Evolutionary conservation across 2,888 invertebrate species (phyloP), one percentile per base, ranked within the genome.

Genomic region (Leucania comma): DNA sequence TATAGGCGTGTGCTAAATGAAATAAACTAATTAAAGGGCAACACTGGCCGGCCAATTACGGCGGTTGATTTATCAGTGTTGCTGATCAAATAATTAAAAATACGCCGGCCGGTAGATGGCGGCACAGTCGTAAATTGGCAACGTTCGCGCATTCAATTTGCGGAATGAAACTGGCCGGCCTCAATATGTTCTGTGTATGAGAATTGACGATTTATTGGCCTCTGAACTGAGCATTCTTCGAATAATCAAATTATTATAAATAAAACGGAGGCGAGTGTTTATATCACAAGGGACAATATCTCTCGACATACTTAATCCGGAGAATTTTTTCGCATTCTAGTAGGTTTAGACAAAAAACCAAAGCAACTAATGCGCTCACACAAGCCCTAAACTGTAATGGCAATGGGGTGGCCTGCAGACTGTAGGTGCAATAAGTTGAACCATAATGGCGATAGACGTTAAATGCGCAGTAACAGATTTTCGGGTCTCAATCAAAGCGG

Each of bases 1-100:
- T 87, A 75, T 68, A 90, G 89, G 91, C 89, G 91, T 90, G 86
- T 83, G 85, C 88, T 71, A 90, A 92, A 89, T 89, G 87, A 92
- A 92, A 92, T 92, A 93, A 93, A 94, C 88, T 91, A 92, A 94
- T 94, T 93, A 91, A 89, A 90, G 83, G 88, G 89, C 87, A 88
- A 86, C 91, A 89, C 88, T 83, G 90, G 88, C 84, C 88, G 81
- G 83, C 92, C 93, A 94, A 94, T 94, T 94, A 92, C 89, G 82
- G 79, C 81, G 74, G 87, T 86, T 91, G 92, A 95, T 94, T 94
- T 95, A 96, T 95, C 95, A 92, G 92, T 88, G 89, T 83, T 89
- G 89, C 87, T 92, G 94, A 95, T 95, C 94, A 95, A 95, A 95
- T 95, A 95, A 95, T 95, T 95, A 94, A 96, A 95, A 94, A 94